phyloP scores from a whole-genome alignment of 1,140 invertebrate genomes.

The Aphis craccivora region DNA sequence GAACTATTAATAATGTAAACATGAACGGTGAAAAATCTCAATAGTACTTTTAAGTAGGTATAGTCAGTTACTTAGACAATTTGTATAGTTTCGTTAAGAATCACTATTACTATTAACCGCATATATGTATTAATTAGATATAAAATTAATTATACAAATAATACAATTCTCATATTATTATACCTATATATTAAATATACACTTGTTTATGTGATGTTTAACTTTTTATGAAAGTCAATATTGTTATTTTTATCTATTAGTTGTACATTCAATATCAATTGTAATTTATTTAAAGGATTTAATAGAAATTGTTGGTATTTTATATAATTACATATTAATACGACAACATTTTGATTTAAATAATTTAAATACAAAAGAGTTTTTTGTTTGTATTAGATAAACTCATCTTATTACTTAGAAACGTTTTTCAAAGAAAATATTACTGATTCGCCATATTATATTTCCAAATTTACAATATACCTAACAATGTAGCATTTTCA shows the following conservation, averaged over 20 bases:
- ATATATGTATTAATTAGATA: background rate
- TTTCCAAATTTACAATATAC: background rate
- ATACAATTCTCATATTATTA: background rate
- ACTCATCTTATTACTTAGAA: background rate
- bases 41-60: too few species aligned
- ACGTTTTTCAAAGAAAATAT: background rate
- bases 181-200: background rate
- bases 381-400: background rate
- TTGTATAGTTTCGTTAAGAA: background rate
- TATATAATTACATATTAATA: background rate
- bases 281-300: background rate
- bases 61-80: too few species aligned
- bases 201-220: background rate
- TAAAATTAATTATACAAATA: background rate
- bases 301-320: background rate
- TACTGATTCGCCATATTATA: background rate
- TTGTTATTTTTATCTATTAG: background rate
- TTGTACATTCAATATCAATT: too few species aligned
- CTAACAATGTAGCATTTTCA: background rate
- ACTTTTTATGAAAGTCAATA: background rate
- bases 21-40: too few species aligned
- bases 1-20: too few species aligned
- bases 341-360: background rate
- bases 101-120: background rate
- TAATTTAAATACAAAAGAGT: background rate